These are phyloP conservation scores for Sogatella furcifera DNA, from an alignment of 1,140 invertebrate genomes.

Conservation along the genomic window DNA sequence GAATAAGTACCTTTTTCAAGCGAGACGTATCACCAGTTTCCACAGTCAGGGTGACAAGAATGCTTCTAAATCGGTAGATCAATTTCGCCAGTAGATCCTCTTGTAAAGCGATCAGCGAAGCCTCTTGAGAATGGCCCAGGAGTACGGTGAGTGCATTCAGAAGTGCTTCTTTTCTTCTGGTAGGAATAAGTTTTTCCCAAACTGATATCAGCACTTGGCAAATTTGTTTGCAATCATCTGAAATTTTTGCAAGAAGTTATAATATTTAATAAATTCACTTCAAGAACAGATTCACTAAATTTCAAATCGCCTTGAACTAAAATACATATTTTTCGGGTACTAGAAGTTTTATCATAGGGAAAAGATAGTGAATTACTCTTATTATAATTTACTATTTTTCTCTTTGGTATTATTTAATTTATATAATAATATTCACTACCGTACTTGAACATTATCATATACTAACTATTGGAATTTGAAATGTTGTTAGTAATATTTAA, in stretches of 20 bases:
- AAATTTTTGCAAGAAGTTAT: constrained; percentile 29
- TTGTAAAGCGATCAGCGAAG: constrained; percentile 8
- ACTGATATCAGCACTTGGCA: not conserved
- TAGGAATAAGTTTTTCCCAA: not conserved
- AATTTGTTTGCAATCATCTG: not conserved
- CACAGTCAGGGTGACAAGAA: constrained; percentile 36
- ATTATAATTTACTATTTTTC: no score
- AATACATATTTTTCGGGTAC: no score
- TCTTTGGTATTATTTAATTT: no score
- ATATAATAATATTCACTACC: no score
- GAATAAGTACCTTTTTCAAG: constrained; percentile 12
- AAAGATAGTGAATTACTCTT: no score
- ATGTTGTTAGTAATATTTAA: no score
- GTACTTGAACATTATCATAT: no score
- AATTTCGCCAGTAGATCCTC: constrained; percentile 5
- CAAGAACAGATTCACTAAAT: no score
- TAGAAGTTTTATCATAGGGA: no score
- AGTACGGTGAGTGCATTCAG: constrained; percentile 35
- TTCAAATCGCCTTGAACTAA: not conserved
- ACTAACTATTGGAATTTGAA: no score
- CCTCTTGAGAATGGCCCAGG: constrained; percentile 20
- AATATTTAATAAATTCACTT: not conserved
- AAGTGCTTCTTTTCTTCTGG: constrained; percentile 22
- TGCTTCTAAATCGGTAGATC: constrained; percentile 4
- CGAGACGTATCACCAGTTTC: constrained; percentile 36